Percentiles rank a stretch among this genome's conserved stretches.
phyloP scores from a whole-genome alignment of 2,888 invertebrate genomes.

The Hirtodrosophila alboralis region DNA sequence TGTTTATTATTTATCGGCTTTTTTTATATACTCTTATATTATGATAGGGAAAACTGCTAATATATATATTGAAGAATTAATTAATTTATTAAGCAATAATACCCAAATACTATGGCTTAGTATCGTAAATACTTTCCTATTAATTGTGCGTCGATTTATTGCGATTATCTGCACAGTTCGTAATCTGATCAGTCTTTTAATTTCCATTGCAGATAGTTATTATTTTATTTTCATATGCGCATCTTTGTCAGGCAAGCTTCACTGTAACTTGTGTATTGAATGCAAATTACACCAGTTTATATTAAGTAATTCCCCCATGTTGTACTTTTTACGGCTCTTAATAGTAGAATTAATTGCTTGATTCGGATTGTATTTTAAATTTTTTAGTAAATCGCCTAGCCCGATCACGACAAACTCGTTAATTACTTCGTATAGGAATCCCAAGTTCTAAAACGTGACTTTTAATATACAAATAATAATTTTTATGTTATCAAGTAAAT shows the following conservation, averaged over 20 bases:
- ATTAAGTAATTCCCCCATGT: slow-evolving; percentile 3
- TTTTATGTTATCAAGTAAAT: too few relatives aligned
- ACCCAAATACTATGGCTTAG: slow-evolving; percentile 9
- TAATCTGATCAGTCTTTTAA: too few relatives aligned
- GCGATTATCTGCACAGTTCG: not conserved
- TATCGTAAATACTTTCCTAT: slow-evolving; percentile 7
- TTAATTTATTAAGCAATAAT: not conserved
- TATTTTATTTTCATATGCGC: too few relatives aligned
- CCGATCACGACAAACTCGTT: not conserved
- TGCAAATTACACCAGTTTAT: slow-evolving; percentile 5
- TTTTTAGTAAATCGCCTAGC: not conserved
- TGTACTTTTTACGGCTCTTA: slow-evolving; percentile 4
- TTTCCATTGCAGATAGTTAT: too few relatives aligned
- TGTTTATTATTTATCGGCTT: slow-evolving; percentile 3
- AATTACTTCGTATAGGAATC: too few relatives aligned
- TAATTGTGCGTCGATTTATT: slow-evolving; percentile 5
- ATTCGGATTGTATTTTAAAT: not conserved
- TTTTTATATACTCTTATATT: not conserved
- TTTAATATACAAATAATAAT: too few relatives aligned
- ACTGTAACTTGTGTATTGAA: slow-evolving; percentile 5
- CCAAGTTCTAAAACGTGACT: too few relatives aligned
- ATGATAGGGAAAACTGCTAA: slow-evolving; percentile 4
- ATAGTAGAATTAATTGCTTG: slow-evolving; percentile 1
- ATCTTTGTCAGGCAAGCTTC: too few relatives aligned
- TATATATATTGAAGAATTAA: slow-evolving; percentile 10